Conservation (phyloP, 2,797 vertebrate genomes). For the Pipistrellus pipistrellus region DNA sequence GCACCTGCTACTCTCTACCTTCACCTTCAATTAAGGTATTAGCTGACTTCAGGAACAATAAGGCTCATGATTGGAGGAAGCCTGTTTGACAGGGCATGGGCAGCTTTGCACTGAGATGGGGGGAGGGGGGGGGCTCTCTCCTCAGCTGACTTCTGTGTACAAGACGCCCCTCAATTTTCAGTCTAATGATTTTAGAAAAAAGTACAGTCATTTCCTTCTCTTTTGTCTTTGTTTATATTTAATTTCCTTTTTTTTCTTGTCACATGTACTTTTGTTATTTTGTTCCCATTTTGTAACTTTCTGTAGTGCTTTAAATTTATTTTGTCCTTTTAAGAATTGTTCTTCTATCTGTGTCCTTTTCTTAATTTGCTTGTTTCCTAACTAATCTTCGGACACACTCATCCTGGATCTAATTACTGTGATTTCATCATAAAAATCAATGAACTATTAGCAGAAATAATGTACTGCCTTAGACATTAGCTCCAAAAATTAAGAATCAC, state of each 20-base stretch:
- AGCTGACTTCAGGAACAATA: too few relatives aligned
- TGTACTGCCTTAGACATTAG: background rate
- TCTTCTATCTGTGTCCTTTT: background rate
- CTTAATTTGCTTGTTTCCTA: background rate
- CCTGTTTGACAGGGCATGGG: too few relatives aligned
- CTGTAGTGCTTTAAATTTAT: background rate
- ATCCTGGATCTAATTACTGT: background rate
- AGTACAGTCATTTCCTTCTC: conserved; percentile 6
- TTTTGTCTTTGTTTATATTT: background rate
- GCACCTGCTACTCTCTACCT: too few relatives aligned
- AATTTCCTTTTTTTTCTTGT: background rate
- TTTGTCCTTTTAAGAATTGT: background rate
- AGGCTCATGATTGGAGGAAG: too few relatives aligned
- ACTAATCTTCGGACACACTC: background rate
- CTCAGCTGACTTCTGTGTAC: too few relatives aligned
- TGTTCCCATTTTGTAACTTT: background rate
- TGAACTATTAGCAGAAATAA: conserved; percentile 48
- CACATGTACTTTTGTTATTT: background rate
- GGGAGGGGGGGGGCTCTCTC: too few relatives aligned
- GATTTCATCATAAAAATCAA: conserved; percentile 58
- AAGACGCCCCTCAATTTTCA: too few relatives aligned
- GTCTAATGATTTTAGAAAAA: too few relatives aligned
- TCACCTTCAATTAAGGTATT: too few relatives aligned
- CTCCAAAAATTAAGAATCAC: conserved; percentile 35
- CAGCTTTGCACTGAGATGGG: too few relatives aligned